Evolutionary conservation across 2,113 vertebrate species (phyloP).

Genomic region (Neotoma lepida): DNA sequence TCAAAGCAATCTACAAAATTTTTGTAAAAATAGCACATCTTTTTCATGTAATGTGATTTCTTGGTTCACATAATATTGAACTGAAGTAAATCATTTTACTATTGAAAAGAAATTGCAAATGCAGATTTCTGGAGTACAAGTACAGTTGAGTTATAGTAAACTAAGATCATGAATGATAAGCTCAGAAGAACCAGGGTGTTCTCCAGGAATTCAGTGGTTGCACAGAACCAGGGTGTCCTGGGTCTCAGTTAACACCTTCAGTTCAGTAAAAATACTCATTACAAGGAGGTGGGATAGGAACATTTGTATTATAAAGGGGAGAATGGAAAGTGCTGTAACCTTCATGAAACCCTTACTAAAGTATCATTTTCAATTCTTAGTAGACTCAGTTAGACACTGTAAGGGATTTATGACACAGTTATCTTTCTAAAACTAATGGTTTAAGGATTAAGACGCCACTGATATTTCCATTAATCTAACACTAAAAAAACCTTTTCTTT

Average conservation of each 20-base stretch:
- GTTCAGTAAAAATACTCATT: neutral
- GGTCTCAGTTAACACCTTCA: neutral
- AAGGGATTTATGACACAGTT: neutral
- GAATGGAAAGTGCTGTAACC: neutral
- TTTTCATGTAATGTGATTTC: neutral
- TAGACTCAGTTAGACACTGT: neutral
- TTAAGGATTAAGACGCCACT: conserved; percentile 46
- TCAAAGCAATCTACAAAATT: neutral
- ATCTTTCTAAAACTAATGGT: conserved; percentile 27
- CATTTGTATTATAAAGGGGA: neutral
- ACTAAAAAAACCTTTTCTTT: neutral
- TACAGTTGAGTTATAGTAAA: neutral
- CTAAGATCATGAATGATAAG: neutral
- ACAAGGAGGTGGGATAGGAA: neutral
- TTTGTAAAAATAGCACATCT: neutral
- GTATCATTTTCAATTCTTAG: neutral
- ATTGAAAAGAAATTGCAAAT: neutral
- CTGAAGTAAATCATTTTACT: neutral
- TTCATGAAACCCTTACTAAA: neutral
- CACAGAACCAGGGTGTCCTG: neutral
- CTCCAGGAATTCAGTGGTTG: neutral
- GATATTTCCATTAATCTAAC: neutral
- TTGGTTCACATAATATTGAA: neutral
- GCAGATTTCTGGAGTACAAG: neutral
- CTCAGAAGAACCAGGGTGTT: neutral